Evolutionary conservation across 2,113 vertebrate species (phyloP).

Genomic region (Promerops cafer): DNA sequence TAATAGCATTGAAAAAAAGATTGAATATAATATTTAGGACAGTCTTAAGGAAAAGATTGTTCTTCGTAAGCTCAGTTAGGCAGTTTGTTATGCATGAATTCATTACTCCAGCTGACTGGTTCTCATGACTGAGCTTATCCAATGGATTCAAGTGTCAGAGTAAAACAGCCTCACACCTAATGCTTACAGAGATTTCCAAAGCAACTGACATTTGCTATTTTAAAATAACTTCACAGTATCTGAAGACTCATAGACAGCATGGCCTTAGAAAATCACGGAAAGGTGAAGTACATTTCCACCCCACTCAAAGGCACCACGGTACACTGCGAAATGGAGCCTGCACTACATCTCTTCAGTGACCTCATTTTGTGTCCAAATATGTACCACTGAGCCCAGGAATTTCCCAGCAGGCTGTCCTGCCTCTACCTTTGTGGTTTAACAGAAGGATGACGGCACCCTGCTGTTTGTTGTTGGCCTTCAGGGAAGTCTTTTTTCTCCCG

Average conservation of each 20-base stretch:
- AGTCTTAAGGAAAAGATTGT: not conserved
- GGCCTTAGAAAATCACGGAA: not conserved
- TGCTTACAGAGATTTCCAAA: not conserved
- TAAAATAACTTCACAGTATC: not conserved
- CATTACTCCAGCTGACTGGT: not conserved
- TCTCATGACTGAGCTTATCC: not conserved
- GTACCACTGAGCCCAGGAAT: not conserved
- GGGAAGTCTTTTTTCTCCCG: not conserved
- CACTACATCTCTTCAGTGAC: not conserved
- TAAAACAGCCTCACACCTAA: not conserved
- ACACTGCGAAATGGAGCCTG: not conserved
- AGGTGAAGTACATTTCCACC: not conserved
- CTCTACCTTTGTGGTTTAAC: not conserved
- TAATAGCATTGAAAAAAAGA: not conserved
- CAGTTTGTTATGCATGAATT: conserved; percentile 31
- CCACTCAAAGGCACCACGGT: not conserved
- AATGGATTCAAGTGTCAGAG: not conserved
- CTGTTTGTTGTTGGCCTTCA: not conserved
- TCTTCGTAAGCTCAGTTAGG: not conserved
- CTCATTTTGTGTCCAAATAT: not conserved
- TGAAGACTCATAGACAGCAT: not conserved
- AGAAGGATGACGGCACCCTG: not conserved
- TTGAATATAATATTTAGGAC: not conserved
- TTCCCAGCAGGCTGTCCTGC: not conserved
- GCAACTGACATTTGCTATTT: not conserved